Conservation (phyloP, 2,888 invertebrate genomes). For the Gortyna flavago region DNA sequence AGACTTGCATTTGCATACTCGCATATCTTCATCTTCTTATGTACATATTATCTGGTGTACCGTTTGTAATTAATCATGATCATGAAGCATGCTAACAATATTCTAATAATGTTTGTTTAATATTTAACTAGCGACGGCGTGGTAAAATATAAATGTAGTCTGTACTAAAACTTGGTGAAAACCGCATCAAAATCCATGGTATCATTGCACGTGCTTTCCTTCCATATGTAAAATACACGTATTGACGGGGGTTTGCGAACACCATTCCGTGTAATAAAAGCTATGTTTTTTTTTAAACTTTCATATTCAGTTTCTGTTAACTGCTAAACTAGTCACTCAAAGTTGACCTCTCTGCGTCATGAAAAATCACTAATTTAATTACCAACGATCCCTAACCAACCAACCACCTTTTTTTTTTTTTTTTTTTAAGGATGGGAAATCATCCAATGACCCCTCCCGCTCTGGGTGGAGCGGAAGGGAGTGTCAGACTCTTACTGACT, state of each 20-base stretch:
- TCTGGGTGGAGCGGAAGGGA: too few relatives aligned
- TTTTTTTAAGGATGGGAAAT: too few relatives aligned
- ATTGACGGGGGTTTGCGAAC: neutral
- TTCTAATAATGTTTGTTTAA: neutral
- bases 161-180: too few relatives aligned
- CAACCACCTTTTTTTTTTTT: too few relatives aligned
- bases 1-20: constrained; percentile 27
- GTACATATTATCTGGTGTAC: constrained; percentile 27
- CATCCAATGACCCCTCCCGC: too few relatives aligned
- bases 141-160: neutral
- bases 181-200: neutral
- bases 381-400: neutral
- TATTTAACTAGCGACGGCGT: neutral
- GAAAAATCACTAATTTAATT: constrained; percentile 1
- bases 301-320: neutral
- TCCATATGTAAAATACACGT: neutral
- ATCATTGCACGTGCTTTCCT: neutral
- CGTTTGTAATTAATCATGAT: constrained; percentile 12
- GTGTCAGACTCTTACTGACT: too few relatives aligned
- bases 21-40: constrained; percentile 25
- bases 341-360: neutral
- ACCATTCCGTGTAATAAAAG: neutral
- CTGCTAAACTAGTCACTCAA: neutral
- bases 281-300: neutral
- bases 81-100: neutral